phyloP scores from a whole-genome alignment of 2,888 invertebrate genomes.

The Eupithecia centaureata region DNA sequence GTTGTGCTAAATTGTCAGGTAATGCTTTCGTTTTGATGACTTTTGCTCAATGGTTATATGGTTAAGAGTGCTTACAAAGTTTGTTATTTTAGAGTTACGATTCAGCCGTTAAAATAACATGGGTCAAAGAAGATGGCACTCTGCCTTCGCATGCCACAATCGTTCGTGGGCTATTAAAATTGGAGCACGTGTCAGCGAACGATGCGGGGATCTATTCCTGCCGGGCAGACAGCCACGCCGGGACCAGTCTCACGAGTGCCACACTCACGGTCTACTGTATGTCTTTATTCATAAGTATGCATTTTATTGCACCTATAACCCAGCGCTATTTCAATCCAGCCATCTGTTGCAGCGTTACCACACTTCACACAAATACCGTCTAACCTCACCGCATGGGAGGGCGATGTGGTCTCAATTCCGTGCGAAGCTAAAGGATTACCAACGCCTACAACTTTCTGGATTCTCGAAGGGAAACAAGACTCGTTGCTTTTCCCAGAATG shows the following conservation, averaged over 20 bases:
- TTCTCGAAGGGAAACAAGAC: conserved; percentile 94
- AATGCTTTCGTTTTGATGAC: conserved; percentile 32
- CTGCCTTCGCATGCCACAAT: conserved; percentile 74
- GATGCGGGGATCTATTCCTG: conserved; percentile 97
- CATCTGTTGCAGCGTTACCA: conserved; percentile 91
- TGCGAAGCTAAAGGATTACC: conserved; percentile 97
- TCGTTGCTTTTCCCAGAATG: conserved; percentile 82
- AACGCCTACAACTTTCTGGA: conserved; percentile 97
- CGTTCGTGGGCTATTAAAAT: conserved; percentile 84
- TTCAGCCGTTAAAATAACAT: conserved; percentile 77
- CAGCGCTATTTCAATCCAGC: conserved; percentile 72
- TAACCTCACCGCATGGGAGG: conserved; percentile 94
- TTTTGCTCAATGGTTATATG: background rate
- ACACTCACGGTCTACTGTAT: conserved; percentile 96
- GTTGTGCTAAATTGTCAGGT: conserved; percentile 93
- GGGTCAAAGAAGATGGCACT: conserved; percentile 77
- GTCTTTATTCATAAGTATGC: conserved; percentile 72
- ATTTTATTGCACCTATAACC: conserved; percentile 77
- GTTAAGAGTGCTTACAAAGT: conserved; percentile 25
- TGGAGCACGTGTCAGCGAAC: conserved; percentile 91
- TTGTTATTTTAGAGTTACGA: conserved; percentile 72
- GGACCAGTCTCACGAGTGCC: conserved; percentile 93
- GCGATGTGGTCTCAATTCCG: conserved; percentile 94
- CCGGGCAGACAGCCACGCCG: conserved; percentile 95
- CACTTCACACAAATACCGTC: conserved; percentile 93